phyloP scores from a whole-genome alignment of 2,797 vertebrate species.

The Chrysolophus pictus region DNA sequence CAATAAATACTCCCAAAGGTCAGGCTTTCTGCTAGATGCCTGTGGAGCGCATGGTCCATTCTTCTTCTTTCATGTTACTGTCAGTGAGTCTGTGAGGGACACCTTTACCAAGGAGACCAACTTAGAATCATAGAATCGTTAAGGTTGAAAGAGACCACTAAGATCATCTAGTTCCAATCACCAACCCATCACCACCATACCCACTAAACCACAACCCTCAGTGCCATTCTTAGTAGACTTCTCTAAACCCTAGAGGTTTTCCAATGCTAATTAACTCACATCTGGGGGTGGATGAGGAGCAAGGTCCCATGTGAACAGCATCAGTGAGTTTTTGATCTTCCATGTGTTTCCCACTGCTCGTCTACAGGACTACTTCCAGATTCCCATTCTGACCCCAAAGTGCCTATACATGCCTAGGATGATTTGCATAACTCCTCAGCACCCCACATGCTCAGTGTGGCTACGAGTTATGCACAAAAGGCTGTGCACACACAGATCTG shows the following conservation, averaged over 20 bases:
- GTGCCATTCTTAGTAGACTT: no score
- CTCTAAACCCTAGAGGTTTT: no score
- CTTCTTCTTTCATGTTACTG: background rate
- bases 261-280: no score
- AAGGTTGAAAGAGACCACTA: no score
- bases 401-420: fast-evolving
- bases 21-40: background rate
- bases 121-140: no score
- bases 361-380: background rate
- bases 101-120: background rate
- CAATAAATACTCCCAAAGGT: constrained; percentile 11
- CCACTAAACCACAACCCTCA: no score
- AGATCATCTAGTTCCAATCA: no score
- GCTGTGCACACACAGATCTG: background rate
- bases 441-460: fast-evolving
- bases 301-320: fast-evolving
- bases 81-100: background rate
- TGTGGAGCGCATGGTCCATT: background rate
- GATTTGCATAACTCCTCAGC: background rate
- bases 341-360: fast-evolving
- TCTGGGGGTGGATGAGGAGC: background rate
- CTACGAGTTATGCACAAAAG: background rate
- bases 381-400: background rate
- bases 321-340: background rate
- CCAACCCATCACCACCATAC: no score